Percentiles rank a stretch among this genome's conserved stretches.
Conservation (phyloP, 1,140 invertebrate species). For the Hyles euphorbiae region DNA sequence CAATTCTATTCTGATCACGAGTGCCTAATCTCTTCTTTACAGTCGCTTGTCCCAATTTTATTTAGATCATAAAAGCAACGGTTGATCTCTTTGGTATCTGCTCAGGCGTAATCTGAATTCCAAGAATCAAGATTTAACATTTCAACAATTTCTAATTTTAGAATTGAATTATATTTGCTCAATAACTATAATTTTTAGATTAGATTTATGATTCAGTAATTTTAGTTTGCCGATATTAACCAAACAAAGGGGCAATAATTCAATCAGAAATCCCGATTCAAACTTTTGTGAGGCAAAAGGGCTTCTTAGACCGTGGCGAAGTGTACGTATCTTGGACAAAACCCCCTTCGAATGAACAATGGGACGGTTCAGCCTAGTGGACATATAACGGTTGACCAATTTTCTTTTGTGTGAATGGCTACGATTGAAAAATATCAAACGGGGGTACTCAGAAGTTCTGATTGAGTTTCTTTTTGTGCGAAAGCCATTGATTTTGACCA, state of each 20-base stretch:
- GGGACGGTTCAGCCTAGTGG: constrained; percentile 54
- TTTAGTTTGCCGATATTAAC: background rate
- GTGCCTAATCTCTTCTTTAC: constrained; percentile 27
- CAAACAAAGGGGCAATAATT: constrained; percentile 18
- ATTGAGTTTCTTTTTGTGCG: constrained; percentile 45
- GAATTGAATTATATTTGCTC: no score
- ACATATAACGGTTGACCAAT: constrained; percentile 70
- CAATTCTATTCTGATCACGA: constrained; percentile 53
- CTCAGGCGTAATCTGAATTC: no score
- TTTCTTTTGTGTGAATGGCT: constrained; percentile 67
- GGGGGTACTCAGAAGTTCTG: constrained; percentile 40
- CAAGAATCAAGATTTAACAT: no score
- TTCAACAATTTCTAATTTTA: no score
- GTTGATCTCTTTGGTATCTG: no score
- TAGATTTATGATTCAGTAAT: no score
- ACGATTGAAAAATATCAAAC: constrained; percentile 63
- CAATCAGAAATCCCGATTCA: constrained; percentile 27
- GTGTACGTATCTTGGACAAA: constrained; percentile 49
- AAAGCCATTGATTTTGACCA: constrained; percentile 58
- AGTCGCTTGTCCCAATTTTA: no score
- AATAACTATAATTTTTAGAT: no score
- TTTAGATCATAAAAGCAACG: no score
- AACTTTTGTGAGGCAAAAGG: constrained; percentile 32
- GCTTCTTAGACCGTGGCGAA: constrained; percentile 37
- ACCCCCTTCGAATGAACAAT: constrained; percentile 59